A percentile compares a stretch with the other conserved stretches of the same genome.
Conservation (phyloP, 2,113 vertebrate species). For the Neodon shergylaensis region DNA sequence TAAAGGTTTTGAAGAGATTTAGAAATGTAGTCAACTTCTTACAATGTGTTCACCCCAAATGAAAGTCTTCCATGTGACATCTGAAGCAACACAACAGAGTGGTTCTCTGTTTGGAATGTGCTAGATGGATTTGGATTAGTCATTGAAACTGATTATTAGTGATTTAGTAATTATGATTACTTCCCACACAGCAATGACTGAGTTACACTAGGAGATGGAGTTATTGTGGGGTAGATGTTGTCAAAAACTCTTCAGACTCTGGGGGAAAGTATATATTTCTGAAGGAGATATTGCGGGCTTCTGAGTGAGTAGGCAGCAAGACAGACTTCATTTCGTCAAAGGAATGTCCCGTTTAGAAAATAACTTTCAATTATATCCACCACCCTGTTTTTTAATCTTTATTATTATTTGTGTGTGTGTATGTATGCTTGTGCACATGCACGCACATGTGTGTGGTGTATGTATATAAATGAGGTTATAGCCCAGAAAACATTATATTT, state of each 20-base stretch:
- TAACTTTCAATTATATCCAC: neutral
- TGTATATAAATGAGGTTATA: neutral
- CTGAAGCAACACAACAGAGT: neutral
- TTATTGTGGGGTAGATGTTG: neutral
- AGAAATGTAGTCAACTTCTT: conserved; percentile 32
- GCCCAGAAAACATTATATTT: neutral
- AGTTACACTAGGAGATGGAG: neutral
- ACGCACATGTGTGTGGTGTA: neutral
- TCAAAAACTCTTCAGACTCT: neutral
- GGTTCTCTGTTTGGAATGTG: neutral
- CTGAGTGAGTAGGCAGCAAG: neutral
- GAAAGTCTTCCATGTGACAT: neutral
- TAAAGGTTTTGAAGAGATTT: conserved; percentile 53
- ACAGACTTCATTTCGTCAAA: neutral
- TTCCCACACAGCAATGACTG: neutral
- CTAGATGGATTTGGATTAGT: neutral
- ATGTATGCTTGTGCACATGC: neutral
- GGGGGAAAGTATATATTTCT: neutral
- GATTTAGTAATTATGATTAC: neutral
- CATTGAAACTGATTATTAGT: neutral
- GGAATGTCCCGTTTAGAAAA: neutral
- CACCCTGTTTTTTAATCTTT: neutral
- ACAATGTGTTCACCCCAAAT: conserved; percentile 7
- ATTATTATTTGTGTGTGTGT: neutral
- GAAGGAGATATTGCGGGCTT: neutral